phyloP scores from a whole-genome alignment of 2,888 invertebrate species.

The Tyria jacobaeae region DNA sequence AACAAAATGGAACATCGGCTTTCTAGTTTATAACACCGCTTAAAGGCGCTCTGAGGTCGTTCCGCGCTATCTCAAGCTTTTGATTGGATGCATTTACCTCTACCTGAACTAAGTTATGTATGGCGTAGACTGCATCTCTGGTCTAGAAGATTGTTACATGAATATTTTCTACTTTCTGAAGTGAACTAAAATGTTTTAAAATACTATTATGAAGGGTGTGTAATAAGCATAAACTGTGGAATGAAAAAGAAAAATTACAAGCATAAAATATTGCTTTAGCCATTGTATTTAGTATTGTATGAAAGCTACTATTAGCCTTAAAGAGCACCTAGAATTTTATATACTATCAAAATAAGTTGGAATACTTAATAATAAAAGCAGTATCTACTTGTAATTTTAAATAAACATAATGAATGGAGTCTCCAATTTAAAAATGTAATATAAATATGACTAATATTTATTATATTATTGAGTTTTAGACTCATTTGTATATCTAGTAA shows the following conservation, averaged over 20 bases:
- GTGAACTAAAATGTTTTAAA: background rate
- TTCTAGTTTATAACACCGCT: conserved; percentile 5
- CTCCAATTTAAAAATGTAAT: too few relatives aligned
- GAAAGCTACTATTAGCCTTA: too few relatives aligned
- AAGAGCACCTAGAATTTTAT: too few relatives aligned
- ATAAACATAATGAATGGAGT: too few relatives aligned
- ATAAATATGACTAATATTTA: too few relatives aligned
- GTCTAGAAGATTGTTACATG: conserved; percentile 33
- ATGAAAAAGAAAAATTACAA: background rate
- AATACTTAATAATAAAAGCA: too few relatives aligned
- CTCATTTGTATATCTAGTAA: too few relatives aligned
- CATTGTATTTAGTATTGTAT: too few relatives aligned
- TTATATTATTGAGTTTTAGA: too few relatives aligned
- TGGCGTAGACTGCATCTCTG: conserved; percentile 19
- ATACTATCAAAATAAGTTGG: too few relatives aligned
- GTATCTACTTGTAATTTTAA: too few relatives aligned
- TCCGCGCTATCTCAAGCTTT: conserved; percentile 35
- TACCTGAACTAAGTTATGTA: conserved; percentile 38
- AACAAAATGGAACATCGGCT: background rate
- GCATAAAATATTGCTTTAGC: too few relatives aligned
- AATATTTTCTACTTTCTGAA: conserved; percentile 36
- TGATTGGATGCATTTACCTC: conserved; percentile 50
- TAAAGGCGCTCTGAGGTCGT: conserved; percentile 18
- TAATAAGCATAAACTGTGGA: background rate
- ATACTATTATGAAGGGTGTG: background rate